phyloP scores from a whole-genome alignment of 2,888 invertebrate species.

The Glaucopsyche alexis region DNA sequence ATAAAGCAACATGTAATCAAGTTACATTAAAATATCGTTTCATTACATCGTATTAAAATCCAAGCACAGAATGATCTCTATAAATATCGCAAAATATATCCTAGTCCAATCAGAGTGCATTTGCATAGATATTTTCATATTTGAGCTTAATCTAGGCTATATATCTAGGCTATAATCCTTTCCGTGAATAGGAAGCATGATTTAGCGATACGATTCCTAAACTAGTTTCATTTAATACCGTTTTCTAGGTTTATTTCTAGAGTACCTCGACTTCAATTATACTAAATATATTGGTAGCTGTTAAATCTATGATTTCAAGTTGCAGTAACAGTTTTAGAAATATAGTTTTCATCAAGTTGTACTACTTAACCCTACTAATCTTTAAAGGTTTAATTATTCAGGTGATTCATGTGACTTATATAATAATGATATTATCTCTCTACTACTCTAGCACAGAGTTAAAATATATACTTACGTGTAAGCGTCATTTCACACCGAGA shows the following conservation, averaged over 20 bases:
- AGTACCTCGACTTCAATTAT: background rate
- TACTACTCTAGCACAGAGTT: too few species aligned
- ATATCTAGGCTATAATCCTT: slow-evolving; percentile 19
- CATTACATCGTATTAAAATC: background rate
- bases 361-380: too few species aligned
- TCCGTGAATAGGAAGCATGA: slow-evolving; percentile 14
- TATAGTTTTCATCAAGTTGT: too few species aligned
- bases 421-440: too few species aligned
- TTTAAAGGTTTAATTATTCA: too few species aligned
- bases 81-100: slow-evolving; percentile 12
- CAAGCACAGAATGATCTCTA: background rate
- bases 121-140: slow-evolving; percentile 24
- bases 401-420: too few species aligned
- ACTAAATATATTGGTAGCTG: background rate
- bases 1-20: background rate
- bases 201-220: slow-evolving; percentile 4
- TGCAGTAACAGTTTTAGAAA: too few species aligned
- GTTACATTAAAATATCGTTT: background rate
- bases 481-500: too few species aligned
- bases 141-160: slow-evolving; percentile 17
- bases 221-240: slow-evolving; percentile 19
- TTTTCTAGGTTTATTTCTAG: slow-evolving; percentile 12
- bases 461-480: too few species aligned
- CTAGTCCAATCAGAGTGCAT: slow-evolving; percentile 11
- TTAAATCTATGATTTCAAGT: too few species aligned